Percentiles rank a stretch among this genome's conserved stretches.
These are phyloP conservation scores for Heliconius congener DNA, from an alignment of 1,140 invertebrate genomes.

Conservation along the genomic window DNA sequence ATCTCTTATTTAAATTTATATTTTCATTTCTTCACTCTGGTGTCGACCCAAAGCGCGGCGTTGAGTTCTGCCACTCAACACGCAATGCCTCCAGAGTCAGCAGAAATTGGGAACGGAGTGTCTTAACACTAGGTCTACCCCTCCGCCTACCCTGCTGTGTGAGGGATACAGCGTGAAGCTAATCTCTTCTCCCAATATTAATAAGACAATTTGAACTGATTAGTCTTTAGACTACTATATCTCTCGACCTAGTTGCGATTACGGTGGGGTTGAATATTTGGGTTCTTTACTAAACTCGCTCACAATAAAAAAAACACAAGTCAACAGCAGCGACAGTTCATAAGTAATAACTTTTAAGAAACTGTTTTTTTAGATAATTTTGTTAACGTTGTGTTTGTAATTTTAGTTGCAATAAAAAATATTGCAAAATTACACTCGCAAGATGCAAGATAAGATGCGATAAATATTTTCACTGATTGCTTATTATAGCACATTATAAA, in stretches of 20 bases:
- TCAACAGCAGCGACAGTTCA: neutral
- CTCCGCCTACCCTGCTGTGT: too few species aligned
- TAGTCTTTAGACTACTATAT: neutral
- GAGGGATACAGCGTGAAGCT: too few species aligned
- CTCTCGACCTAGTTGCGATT: too few species aligned
- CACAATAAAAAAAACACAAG: neutral
- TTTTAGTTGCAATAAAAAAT: neutral
- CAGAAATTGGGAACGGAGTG: too few species aligned
- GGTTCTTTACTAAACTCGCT: neutral
- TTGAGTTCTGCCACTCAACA: too few species aligned
- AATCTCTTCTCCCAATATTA: neutral
- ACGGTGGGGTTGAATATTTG: too few species aligned
- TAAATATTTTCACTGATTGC: slow-evolving; percentile 30
- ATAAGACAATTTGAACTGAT: neutral
- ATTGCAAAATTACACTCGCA: neutral
- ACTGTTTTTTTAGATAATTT: neutral
- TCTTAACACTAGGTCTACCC: too few species aligned
- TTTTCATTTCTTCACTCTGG: too few species aligned
- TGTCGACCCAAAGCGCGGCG: too few species aligned
- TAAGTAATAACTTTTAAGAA: neutral
- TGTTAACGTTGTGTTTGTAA: neutral
- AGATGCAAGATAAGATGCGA: slow-evolving; percentile 18
- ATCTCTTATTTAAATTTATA: too few species aligned
- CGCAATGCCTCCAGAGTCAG: too few species aligned
- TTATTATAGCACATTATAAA: slow-evolving; percentile 36